A percentile compares a stretch with the other conserved stretches of the same genome.
phyloP scores from a whole-genome alignment of 2,797 vertebrate species.

The Nasua narica region DNA sequence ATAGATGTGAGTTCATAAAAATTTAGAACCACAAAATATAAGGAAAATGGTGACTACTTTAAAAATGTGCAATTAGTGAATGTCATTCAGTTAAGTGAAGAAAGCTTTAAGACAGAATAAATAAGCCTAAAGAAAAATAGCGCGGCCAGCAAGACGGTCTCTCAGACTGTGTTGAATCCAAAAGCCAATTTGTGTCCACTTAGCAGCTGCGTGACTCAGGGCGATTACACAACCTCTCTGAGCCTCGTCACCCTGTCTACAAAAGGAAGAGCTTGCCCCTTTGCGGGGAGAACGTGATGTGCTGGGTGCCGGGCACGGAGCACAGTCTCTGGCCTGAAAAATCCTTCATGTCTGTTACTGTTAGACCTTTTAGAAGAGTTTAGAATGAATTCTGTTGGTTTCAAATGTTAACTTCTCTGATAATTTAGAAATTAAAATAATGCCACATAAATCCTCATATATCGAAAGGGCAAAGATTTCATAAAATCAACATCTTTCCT shows the following conservation, averaged over 20 bases:
- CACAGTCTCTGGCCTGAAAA: no score
- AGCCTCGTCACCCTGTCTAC: neutral
- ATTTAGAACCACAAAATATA: neutral
- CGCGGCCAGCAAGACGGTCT: rapidly evolving
- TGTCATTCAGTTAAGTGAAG: neutral
- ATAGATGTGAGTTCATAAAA: neutral
- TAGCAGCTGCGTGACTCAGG: neutral
- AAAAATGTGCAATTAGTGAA: neutral
- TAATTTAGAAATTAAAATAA: neutral
- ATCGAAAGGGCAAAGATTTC: neutral
- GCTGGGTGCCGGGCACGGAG: neutral
- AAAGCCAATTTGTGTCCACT: rapidly evolving
- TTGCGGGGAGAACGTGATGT: rapidly evolving
- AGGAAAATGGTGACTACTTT: neutral
- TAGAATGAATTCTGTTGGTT: no score
- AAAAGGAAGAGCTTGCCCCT: neutral
- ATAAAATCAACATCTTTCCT: neutral
- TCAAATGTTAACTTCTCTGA: neutral
- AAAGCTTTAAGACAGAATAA: neutral
- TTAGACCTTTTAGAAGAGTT: neutral
- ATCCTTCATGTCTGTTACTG: rapidly evolving
- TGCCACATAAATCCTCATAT: neutral
- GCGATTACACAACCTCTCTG: neutral
- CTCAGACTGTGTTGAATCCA: neutral
- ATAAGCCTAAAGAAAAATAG: neutral